Conservation (phyloP, 2,797 vertebrate genomes). For the Gymnocypris eckloni region DNA sequence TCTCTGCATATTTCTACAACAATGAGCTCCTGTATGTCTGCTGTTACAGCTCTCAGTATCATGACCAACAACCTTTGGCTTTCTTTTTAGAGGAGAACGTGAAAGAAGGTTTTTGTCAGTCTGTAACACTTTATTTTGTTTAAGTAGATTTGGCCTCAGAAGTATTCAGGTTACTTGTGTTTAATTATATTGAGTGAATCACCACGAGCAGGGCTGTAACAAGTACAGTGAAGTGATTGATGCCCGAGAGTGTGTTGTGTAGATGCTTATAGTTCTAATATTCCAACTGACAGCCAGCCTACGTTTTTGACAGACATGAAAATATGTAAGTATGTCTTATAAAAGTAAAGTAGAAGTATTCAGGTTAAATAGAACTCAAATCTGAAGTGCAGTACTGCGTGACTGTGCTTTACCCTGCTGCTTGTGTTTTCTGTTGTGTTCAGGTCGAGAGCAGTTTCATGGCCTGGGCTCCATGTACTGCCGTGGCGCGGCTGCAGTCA, state of each 20-base stretch:
- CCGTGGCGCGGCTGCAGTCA: constrained; percentile 89
- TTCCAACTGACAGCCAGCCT: background rate
- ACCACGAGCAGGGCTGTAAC: background rate
- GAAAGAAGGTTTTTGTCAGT: background rate
- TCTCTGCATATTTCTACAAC: constrained; percentile 65
- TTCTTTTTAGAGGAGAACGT: constrained; percentile 17
- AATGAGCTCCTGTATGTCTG: constrained; percentile 67
- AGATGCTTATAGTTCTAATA: background rate
- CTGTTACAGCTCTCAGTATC: constrained; percentile 55
- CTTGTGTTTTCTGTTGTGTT: background rate
- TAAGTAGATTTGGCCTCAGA: background rate
- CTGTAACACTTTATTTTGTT: background rate
- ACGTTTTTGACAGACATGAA: background rate
- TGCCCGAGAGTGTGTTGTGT: background rate
- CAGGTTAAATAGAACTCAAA: background rate
- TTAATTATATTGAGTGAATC: background rate
- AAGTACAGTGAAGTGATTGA: background rate
- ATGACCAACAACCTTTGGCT: constrained; percentile 5
- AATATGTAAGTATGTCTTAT: background rate
- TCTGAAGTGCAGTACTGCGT: background rate
- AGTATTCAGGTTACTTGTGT: background rate
- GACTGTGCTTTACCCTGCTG: background rate
- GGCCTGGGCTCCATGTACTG: constrained; percentile 98
- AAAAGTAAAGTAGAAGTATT: background rate
- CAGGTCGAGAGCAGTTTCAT: constrained; percentile 97